Conservation (phyloP, 2,113 vertebrate species). For the Pantherophis guttatus region DNA sequence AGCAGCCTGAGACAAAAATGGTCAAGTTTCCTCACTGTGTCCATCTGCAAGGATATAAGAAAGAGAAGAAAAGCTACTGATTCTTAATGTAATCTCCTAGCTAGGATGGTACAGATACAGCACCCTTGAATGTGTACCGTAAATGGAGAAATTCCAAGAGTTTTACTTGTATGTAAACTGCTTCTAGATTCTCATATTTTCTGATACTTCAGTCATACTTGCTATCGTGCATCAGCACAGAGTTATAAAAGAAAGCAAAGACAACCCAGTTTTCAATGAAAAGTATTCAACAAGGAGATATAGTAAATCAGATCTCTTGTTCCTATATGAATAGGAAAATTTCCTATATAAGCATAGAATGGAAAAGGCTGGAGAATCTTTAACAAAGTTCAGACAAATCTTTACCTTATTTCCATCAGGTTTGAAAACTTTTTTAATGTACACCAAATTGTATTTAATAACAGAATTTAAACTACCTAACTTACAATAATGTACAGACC, state of each 20-base stretch:
- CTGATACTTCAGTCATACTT: neutral
- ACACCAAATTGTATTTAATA: neutral
- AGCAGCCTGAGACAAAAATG: neutral
- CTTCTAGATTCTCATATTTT: neutral
- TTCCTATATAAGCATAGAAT: neutral
- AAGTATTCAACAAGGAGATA: neutral
- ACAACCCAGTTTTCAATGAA: neutral
- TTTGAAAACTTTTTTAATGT: neutral
- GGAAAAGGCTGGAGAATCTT: neutral
- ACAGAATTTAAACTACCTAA: neutral
- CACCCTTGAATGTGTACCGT: neutral
- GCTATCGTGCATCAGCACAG: neutral
- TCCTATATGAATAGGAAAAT: no score
- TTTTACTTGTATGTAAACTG: neutral
- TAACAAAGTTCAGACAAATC: neutral
- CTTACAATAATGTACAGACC: neutral
- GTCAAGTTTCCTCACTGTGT: conserved; percentile 3
- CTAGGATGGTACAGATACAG: neutral
- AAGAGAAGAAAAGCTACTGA: neutral
- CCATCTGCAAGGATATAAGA: neutral
- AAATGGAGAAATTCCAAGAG: neutral
- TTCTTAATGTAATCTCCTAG: neutral
- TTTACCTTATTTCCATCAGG: neutral
- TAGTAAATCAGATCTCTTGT: neutral
- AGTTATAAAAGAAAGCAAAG: neutral